Evolutionary conservation across 2,113 vertebrate species (phyloP).

Genomic region (Alethe castanea): DNA sequence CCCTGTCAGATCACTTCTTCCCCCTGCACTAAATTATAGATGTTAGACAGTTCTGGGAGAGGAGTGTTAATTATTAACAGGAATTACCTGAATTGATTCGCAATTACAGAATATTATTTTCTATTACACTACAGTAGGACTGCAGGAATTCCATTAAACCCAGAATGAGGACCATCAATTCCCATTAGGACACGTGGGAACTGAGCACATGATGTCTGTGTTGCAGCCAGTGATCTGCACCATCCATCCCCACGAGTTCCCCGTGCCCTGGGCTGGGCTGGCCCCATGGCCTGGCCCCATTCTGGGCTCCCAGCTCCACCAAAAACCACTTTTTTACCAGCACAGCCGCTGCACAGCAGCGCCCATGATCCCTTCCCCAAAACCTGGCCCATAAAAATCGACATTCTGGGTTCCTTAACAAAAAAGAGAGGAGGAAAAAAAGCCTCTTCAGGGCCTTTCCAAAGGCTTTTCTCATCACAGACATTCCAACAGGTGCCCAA

Average conservation of each 20-base stretch:
- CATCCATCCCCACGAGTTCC: not conserved
- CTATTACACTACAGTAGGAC: constrained; percentile 55
- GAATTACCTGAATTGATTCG: constrained; percentile 74
- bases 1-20: not conserved
- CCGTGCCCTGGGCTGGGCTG: not conserved
- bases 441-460: not conserved
- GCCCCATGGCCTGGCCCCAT: not conserved
- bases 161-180: constrained; percentile 68
- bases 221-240: constrained; percentile 41
- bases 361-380: not conserved
- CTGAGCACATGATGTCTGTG: constrained; percentile 11
- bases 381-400: not conserved
- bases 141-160: constrained; percentile 68
- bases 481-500: not conserved
- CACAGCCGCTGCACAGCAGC: not conserved
- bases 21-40: constrained; percentile 56
- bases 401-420: not conserved
- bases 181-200: constrained; percentile 44
- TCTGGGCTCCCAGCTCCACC: not conserved
- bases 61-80: constrained; percentile 74
- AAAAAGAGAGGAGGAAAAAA: fast-evolving
- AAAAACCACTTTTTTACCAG: not conserved
- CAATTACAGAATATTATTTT: constrained; percentile 71
- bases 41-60: constrained; percentile 30
- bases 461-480: not conserved